phyloP scores from a whole-genome alignment of 2,113 vertebrate genomes.

The Ranitomeya variabilis region DNA sequence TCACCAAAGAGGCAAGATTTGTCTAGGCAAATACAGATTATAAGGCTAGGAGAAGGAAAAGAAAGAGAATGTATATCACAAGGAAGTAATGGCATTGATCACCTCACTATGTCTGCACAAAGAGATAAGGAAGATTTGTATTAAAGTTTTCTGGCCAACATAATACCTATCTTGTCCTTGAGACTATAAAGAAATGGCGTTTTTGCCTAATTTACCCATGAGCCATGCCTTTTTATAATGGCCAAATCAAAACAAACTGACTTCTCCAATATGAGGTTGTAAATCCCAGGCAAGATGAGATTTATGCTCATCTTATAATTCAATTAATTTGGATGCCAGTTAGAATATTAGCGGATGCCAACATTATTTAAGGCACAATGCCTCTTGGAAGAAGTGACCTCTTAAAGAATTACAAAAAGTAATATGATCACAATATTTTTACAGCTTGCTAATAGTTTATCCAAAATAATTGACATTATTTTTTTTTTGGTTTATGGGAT shows the following conservation, averaged over 20 bases:
- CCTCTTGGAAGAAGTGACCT: background rate
- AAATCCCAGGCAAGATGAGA: conserved; percentile 9
- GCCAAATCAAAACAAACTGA: background rate
- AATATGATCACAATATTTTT: background rate
- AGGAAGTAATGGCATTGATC: background rate
- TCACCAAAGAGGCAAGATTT: too few species aligned
- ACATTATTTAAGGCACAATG: conserved; percentile 10
- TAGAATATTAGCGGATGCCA: background rate
- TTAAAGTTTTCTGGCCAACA: background rate
- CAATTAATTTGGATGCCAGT: conserved; percentile 24
- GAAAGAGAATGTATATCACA: too few species aligned
- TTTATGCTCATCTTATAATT: conserved; percentile 1
- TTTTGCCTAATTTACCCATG: background rate
- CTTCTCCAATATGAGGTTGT: background rate
- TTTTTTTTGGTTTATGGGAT: background rate
- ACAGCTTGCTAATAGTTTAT: background rate
- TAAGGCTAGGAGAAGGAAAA: too few species aligned
- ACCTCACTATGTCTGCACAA: background rate
- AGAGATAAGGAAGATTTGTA: background rate
- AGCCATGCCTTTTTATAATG: too few species aligned
- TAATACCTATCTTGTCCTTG: conserved; percentile 15
- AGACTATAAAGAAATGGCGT: conserved; percentile 1
- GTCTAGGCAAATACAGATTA: too few species aligned
- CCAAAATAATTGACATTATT: background rate
- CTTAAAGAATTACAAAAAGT: background rate